Conservation (phyloP, 2,113 vertebrate genomes). For the Podilymbus podiceps region DNA sequence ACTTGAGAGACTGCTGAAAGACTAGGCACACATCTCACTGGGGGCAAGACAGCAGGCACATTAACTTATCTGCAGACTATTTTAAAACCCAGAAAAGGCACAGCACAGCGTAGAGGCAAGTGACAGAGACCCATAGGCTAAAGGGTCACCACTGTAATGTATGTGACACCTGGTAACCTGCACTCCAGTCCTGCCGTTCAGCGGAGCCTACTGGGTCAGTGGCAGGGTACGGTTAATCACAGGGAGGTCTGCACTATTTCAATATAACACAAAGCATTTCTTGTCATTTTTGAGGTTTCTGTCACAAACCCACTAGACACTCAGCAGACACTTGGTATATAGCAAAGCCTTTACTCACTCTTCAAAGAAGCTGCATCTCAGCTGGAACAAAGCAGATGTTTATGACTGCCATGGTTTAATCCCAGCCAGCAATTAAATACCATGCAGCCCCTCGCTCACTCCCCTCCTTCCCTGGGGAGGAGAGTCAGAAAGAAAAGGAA, state of each 20-base stretch:
- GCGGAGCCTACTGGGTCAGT: background rate
- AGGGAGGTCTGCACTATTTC: background rate
- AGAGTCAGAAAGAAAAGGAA: too few relatives aligned
- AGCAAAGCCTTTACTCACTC: background rate
- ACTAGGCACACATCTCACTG: conserved; percentile 20
- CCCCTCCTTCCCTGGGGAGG: too few relatives aligned
- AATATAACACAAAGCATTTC: background rate
- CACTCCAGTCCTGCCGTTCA: background rate
- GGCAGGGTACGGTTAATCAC: background rate
- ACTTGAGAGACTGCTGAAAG: background rate
- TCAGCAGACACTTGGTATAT: background rate
- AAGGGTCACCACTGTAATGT: background rate
- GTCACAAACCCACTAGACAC: background rate
- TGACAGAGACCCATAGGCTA: background rate
- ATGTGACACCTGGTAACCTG: background rate
- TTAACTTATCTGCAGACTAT: conserved; percentile 11
- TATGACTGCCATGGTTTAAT: background rate
- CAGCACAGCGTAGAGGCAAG: background rate
- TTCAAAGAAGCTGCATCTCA: background rate
- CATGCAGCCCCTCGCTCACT: too few relatives aligned
- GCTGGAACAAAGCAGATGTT: background rate
- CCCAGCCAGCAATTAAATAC: too few relatives aligned
- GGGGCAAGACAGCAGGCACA: background rate
- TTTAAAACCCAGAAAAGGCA: conserved; percentile 7
- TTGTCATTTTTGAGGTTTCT: background rate